Percentiles rank a stretch among this genome's conserved stretches.
These are phyloP conservation scores for Philonicus albiceps DNA, from an alignment of 2,888 invertebrate species.

Conservation along the genomic window DNA sequence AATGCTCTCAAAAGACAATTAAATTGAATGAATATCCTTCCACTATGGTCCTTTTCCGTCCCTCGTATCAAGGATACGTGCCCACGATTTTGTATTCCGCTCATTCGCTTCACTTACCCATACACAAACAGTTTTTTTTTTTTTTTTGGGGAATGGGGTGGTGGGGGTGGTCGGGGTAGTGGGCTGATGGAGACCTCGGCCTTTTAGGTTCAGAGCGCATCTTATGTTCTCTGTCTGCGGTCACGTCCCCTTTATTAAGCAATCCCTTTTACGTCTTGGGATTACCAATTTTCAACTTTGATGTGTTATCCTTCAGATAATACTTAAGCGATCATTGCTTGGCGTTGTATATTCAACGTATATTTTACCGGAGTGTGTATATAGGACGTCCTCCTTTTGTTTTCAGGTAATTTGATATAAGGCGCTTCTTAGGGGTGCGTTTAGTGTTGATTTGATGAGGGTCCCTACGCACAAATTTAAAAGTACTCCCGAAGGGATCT, in stretches of 20 bases:
- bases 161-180: neutral
- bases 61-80: constrained; percentile 30
- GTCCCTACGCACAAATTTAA: neutral
- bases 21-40: constrained; percentile 47
- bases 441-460: constrained; percentile 40
- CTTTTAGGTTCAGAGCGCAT: neutral
- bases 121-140: constrained; percentile 38
- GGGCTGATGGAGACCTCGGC: neutral
- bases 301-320: constrained; percentile 49
- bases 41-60: constrained; percentile 43
- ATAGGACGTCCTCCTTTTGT: constrained; percentile 44
- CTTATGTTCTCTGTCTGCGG: constrained; percentile 48
- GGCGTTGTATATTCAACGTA: constrained; percentile 33
- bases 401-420: constrained; percentile 49
- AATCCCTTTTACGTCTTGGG: constrained; percentile 49
- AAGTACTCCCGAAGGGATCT: neutral
- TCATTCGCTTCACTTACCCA: constrained; percentile 40
- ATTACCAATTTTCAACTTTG: constrained; percentile 50
- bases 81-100: constrained; percentile 45
- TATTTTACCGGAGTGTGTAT: constrained; percentile 19
- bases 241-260: constrained; percentile 50
- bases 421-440: constrained; percentile 33
- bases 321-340: constrained; percentile 48
- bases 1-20: constrained; percentile 44
- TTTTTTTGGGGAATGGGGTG: too few relatives aligned